Conservation (phyloP, 2,797 vertebrate species). For the Eidolon dupreanum region DNA sequence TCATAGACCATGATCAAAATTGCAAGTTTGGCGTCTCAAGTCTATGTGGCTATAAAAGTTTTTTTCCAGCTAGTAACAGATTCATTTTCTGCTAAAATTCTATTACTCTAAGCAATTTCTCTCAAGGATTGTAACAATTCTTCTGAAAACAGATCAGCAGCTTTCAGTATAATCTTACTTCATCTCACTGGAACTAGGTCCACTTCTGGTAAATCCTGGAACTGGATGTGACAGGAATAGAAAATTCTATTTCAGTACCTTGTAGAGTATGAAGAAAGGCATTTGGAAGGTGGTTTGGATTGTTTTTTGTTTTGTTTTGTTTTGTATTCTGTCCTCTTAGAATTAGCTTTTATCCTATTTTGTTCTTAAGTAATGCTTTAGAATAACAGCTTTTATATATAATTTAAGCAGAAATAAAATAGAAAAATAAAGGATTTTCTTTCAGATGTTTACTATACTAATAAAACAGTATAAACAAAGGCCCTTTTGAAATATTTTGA, state of each 20-base stretch:
- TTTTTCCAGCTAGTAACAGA: conserved; percentile 75
- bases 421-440: conserved; percentile 20
- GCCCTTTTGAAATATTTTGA: background rate
- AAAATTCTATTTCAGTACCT: conserved; percentile 76
- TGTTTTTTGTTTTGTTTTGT: conserved; percentile 42
- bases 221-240: conserved; percentile 84
- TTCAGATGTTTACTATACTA: conserved; percentile 56
- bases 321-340: conserved; percentile 41
- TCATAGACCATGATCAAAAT: conserved; percentile 73
- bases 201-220: conserved; percentile 82
- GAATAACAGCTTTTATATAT: conserved; percentile 60
- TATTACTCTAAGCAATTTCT: conserved; percentile 84
- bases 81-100: conserved; percentile 85
- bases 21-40: conserved; percentile 69
- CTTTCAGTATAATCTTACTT: conserved; percentile 85
- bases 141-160: conserved; percentile 85
- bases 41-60: conserved; percentile 65
- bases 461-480: conserved; percentile 57
- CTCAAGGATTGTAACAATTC: conserved; percentile 82
- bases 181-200: conserved; percentile 80
- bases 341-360: conserved; percentile 54
- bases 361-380: conserved; percentile 7
- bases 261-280: conserved; percentile 71
- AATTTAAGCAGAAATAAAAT: conserved; percentile 74
- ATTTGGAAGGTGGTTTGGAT: conserved; percentile 56